Conservation (phyloP, 2,888 invertebrate species). For the Baccha elongata region DNA sequence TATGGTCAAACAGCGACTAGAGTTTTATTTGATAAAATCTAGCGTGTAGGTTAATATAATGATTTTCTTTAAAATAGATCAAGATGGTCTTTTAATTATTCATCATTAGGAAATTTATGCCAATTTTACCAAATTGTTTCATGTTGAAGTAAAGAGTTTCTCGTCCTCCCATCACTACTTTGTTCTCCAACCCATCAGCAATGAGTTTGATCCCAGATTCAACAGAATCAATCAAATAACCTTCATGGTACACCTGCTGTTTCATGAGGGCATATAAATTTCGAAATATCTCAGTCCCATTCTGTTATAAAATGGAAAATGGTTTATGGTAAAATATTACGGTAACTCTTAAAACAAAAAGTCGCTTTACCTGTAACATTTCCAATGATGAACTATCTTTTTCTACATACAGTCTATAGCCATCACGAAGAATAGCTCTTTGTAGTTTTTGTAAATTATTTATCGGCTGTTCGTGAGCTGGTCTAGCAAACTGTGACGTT, state of each 20-base stretch:
- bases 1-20: no score
- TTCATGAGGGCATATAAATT: slow-evolving; percentile 88
- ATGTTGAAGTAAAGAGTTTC: slow-evolving; percentile 90
- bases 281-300: slow-evolving; percentile 89
- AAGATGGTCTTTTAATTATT: no score
- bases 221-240: slow-evolving; percentile 87
- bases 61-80: no score
- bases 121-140: slow-evolving; percentile 86
- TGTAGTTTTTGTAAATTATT: slow-evolving; percentile 86
- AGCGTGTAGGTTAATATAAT: no score
- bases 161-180: slow-evolving; percentile 88
- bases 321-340: background rate
- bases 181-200: slow-evolving; percentile 84
- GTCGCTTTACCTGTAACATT: slow-evolving; percentile 85
- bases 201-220: slow-evolving; percentile 88
- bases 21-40: no score
- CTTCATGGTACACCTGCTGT: slow-evolving; percentile 82
- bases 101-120: no score
- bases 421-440: slow-evolving; percentile 86
- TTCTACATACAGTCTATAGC: slow-evolving; percentile 88
- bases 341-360: background rate
- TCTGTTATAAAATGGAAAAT: slow-evolving; percentile 82
- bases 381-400: slow-evolving; percentile 88
- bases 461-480: slow-evolving; percentile 88
- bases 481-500: slow-evolving; percentile 88